These are phyloP conservation scores for Drosophila birchii DNA, from an alignment of 2,888 invertebrate genomes.

Conservation along the genomic window DNA sequence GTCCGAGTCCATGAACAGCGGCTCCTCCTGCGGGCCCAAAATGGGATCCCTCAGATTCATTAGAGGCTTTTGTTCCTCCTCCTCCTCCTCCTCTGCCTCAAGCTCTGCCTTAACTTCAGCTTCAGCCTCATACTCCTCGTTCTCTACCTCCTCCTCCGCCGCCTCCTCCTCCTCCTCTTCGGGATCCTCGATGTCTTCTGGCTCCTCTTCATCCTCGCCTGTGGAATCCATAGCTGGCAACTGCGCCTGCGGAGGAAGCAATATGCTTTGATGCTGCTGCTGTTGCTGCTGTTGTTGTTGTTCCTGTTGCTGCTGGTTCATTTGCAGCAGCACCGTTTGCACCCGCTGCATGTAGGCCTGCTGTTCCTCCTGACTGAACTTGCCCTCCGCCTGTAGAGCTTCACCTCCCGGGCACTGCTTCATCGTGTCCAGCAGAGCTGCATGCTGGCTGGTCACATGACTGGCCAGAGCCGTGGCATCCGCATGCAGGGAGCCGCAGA, in stretches of 20 bases:
- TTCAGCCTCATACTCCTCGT: slow-evolving; percentile 27
- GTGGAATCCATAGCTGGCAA: slow-evolving; percentile 65
- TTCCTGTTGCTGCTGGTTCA: slow-evolving; percentile 62
- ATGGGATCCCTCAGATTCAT: slow-evolving; percentile 5
- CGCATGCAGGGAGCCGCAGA: slow-evolving; percentile 82
- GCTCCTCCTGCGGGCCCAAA: slow-evolving; percentile 28
- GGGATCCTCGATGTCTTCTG: slow-evolving; percentile 36
- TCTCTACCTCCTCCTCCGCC: slow-evolving; percentile 25
- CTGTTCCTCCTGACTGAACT: slow-evolving; percentile 67
- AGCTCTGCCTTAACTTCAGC: slow-evolving; percentile 22
- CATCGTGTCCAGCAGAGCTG: slow-evolving; percentile 81
- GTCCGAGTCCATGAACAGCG: slow-evolving; percentile 51
- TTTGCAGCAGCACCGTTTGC: slow-evolving; percentile 71
- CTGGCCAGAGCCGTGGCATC: slow-evolving; percentile 81
- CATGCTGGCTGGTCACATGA: slow-evolving; percentile 82
- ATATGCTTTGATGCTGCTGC: not conserved
- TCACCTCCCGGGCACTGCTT: slow-evolving; percentile 48
- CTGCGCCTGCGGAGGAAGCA: slow-evolving; percentile 43
- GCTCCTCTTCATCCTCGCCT: slow-evolving; percentile 69
- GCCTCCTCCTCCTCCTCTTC: slow-evolving; percentile 41
- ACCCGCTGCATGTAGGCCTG: slow-evolving; percentile 73
- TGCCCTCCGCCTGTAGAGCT: slow-evolving; percentile 19
- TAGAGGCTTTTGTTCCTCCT: slow-evolving; percentile 13
- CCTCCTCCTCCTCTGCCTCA: not conserved
- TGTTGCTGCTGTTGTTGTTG: slow-evolving; percentile 30